phyloP scores from a whole-genome alignment of 2,888 invertebrate genomes.

The Idaea biselata region DNA sequence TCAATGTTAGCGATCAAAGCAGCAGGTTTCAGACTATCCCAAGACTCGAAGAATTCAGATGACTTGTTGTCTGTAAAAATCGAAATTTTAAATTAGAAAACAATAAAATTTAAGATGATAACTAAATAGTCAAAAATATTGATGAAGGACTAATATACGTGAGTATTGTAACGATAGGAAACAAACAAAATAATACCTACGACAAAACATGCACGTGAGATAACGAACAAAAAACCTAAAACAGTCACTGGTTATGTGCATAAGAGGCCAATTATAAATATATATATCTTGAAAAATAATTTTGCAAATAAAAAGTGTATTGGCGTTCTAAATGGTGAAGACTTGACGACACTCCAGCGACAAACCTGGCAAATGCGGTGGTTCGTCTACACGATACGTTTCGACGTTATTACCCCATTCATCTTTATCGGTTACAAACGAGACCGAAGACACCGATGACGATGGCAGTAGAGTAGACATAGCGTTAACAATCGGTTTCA shows the following conservation, averaged over 20 bases:
- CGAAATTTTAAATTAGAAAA: constrained; percentile 5
- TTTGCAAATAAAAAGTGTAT: constrained; percentile 70
- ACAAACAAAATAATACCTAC: constrained; percentile 16
- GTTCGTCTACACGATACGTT: constrained; percentile 77
- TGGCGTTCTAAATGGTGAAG: constrained; percentile 55
- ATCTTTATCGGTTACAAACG: constrained; percentile 63
- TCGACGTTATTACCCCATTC: constrained; percentile 75
- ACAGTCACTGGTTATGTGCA: constrained; percentile 19
- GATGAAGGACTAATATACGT: not conserved
- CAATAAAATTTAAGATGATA: constrained; percentile 4
- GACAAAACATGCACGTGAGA: constrained; percentile 36
- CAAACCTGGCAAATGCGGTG: constrained; percentile 78
- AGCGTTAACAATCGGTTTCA: constrained; percentile 70
- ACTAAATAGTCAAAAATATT: not conserved
- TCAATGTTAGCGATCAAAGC: constrained; percentile 81
- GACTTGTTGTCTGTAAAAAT: constrained; percentile 63
- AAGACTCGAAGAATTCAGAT: constrained; percentile 77
- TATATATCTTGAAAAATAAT: constrained; percentile 13
- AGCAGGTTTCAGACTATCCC: constrained; percentile 81
- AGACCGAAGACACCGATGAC: constrained; percentile 58
- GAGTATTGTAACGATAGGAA: not conserved
- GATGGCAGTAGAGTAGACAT: constrained; percentile 61
- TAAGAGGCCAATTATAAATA: constrained; percentile 20
- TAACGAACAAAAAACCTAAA: constrained; percentile 26
- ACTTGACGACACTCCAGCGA: constrained; percentile 71